These are phyloP conservation scores for Ashinkailepas kermadecensis DNA, from an alignment of 2,888 invertebrate genomes.

Conservation along the genomic window DNA sequence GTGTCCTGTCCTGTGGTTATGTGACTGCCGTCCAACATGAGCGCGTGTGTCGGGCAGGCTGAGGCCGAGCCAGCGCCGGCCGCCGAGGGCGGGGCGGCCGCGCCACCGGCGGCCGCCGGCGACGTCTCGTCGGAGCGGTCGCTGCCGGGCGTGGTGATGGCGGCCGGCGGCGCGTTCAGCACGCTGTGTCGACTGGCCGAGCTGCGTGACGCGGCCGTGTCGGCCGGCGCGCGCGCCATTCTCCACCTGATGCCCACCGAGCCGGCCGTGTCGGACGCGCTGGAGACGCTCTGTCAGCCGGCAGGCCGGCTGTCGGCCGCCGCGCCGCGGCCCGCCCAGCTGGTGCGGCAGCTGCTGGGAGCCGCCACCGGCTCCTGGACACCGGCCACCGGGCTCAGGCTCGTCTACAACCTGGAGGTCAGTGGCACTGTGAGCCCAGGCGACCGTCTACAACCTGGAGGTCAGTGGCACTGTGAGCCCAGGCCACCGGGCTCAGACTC, in stretches of 20 bases:
- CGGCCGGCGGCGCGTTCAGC: conserved; percentile 45
- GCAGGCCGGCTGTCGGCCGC: background rate
- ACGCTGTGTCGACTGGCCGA: conserved; percentile 46
- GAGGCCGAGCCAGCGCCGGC: conserved; percentile 17
- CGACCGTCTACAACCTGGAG: too few species aligned
- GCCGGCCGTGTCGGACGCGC: conserved; percentile 42
- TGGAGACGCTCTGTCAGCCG: conserved; percentile 40
- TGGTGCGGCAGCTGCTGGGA: conserved; percentile 24
- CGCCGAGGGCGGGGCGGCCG: conserved; percentile 22
- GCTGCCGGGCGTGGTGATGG: conserved; percentile 47
- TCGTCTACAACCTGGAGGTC: conserved; percentile 50
- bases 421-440: conserved; percentile 47
- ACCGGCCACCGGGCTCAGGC: conserved; percentile 37
- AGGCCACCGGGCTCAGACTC: too few species aligned
- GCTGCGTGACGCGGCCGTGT: conserved; percentile 41
- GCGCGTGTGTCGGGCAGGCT: conserved; percentile 20
- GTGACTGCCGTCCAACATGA: background rate
- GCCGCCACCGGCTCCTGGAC: background rate
- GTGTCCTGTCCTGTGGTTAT: too few species aligned
- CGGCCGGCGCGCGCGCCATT: conserved; percentile 42
- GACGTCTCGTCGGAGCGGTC: conserved; percentile 37
- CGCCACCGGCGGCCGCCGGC: background rate
- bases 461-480: too few species aligned
- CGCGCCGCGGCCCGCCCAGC: conserved; percentile 45
- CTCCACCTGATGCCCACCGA: conserved; percentile 47